Base-by-base conservation (phyloP, 2,797 vertebrate genomes). In the Sparus aurata region DNA sequence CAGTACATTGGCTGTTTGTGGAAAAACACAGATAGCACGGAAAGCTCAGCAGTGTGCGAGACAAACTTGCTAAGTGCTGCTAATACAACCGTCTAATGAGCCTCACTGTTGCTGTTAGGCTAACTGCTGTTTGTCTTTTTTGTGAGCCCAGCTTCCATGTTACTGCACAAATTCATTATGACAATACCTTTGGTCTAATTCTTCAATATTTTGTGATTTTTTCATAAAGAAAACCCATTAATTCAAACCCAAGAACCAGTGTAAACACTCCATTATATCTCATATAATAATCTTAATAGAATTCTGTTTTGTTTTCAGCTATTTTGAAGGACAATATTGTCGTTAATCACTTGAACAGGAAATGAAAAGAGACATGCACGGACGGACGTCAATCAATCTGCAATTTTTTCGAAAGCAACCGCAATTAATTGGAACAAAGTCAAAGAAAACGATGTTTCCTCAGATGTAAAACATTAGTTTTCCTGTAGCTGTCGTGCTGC, bases 351-450 rank as follows among this genome's bases (percentile, higher is more conserved):
- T 61, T 64, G 59, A 18, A 54, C 30, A 66, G 22, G 13, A 72
- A 63, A 53, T 41, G 4, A 50, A 67, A 75, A 47, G 47, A 58
- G n/a, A 69, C 5, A 54, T 46, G 27, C 27, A 58, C 45, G 65
- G 58, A 72, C 0, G 12, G 65, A 55, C 1, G 67, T 76, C 72
- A 79, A 77, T 82, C 80, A 73, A 70, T 20, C n/a, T 30, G 22
- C 4, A 15, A 5, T 3, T 41, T 77, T 67, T 67, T 30, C 68
- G 16, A 73, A 70, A 81, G 64, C 66, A n/a, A 15, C 64, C 63
- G 49, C 65, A 81, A 82, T 80, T 77, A 85, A 78, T 59, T 0
- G 23, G n/a, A 79, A 74, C 75, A 78, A 78, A 78, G 71, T 68
- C 59, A 79, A 77, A 59, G 34, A 41, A 58, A 80, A 82, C 22